Evolutionary conservation across 35 echinoderm and acorn worm genomes (phyloP), one percentile per base, ranked within the genome.

Genomic region (Hemicentrotus pulcherrimus): DNA sequence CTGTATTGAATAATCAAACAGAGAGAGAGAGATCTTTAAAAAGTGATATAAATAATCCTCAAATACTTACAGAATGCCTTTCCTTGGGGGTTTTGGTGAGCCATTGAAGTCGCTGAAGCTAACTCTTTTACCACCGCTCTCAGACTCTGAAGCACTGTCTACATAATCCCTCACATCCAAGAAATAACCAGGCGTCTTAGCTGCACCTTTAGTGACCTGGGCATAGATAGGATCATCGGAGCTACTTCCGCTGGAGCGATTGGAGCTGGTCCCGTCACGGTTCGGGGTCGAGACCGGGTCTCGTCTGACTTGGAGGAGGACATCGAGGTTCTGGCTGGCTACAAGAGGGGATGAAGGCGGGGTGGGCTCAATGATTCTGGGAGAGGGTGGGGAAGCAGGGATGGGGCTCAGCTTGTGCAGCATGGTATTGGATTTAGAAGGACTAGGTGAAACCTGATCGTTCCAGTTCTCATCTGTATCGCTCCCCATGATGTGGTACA

Each of bases 211-310:
- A 61, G 96, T 91, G 5, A 98, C 95, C 91, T 95, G 96, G 19
- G 96, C 97, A 46, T 98, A 97, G 32, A 98, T 86, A 28, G 97
- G 92, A 46, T 98, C 97, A 58, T 94, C 95, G 31, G 86, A 93
- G 91, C 91, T 93, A 47, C 91, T 93, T 28, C 91, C 91, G 47
- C 91, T 93, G 18, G 91, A 93, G 10, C 91, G 61, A 71, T 95
- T 95, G 94, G 86, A 86, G 22, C 13, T 33, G 46, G 86, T 46
- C 94, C 46, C 28, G 15, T 87, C 31, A 35, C 92, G 85, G 94
- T 95, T 19, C 32, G 91, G 50, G 47, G 89, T 95, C 4, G 65
- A 78, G 65, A n/a, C 28, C 65, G 6, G 19, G 65, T 78, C 65
- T 48, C 86, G 33, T 35, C 94, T 61, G 46, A 94, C 18, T 32